Evolutionary conservation across 2,888 invertebrate species (phyloP), one percentile per base, ranked within the genome.

Genomic region (Sipunculus nudus): DNA sequence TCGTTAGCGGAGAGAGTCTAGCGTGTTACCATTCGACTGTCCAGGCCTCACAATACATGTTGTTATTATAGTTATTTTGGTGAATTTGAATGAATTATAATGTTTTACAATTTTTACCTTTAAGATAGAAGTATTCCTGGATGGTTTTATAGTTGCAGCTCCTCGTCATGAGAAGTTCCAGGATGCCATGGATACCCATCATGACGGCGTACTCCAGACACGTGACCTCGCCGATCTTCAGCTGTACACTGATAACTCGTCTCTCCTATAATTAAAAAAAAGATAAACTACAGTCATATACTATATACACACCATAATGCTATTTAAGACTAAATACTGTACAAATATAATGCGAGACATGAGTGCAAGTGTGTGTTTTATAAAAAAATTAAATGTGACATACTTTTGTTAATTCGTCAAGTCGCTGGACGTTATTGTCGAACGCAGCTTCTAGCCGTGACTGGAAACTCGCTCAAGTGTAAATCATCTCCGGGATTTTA

Each of bases 121-220:
- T 57, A 16, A 67, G 52, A 16, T 48, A 21, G 53, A 71, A 71
- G 59, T 71, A 71, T 25, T 65, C 38, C 19, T 61, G 47, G 25
- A 71, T 57, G 1, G 48, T 60, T 3, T 58, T 50, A 29, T 48
- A 50, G 48, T 67, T 63, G 49, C 49, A 40, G 8, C 70, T 71
- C 13, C 38, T 25, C 10, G 55, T 53, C 10, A 71, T 48, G 10
- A 71, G 60, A 10, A 25, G 26, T 19, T 40, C 19, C 13, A 71
- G 61, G 21, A 71, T 59, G 16, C 64, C 61, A 0, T 29, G 16
- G 54, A 61, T 55, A 3, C 71, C 71, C 54, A 49, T 68, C 67
- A 71, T 64, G 39, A 65, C 67, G 19, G 68, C 66, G 53, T 63
- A 71, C 59, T 71, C 71, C 6, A 71, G 35, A 48, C 70, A 71